phyloP scores from a whole-genome alignment of 2,113 vertebrate genomes.

The Jaculus jaculus region DNA sequence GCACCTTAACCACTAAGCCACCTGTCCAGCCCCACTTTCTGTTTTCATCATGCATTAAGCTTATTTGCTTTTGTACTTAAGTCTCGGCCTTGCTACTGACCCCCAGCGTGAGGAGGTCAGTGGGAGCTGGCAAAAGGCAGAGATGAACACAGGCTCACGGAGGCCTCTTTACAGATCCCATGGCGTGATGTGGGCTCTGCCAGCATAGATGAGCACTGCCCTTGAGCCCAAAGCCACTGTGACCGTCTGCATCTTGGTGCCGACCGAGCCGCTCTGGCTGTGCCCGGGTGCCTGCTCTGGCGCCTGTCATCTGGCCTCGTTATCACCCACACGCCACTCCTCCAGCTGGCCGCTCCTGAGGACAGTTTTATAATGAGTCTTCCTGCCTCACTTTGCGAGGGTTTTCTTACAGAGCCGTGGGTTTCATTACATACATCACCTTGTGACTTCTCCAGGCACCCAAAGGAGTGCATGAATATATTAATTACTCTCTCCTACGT shows the following conservation, averaged over 20 bases:
- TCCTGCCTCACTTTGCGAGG: not conserved
- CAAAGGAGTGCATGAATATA: not conserved
- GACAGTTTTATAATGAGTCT: slow-evolving; percentile 47
- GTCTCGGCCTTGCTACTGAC: accelerated
- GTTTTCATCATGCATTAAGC: too few relatives aligned
- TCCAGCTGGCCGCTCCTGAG: slow-evolving; percentile 44
- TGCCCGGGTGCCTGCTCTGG: not conserved
- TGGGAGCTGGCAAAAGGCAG: not conserved
- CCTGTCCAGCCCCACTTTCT: too few relatives aligned
- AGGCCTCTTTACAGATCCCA: not conserved
- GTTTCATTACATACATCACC: slow-evolving; percentile 36
- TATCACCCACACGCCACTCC: not conserved
- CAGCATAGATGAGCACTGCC: accelerated
- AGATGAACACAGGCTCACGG: too few relatives aligned
- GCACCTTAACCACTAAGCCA: too few relatives aligned
- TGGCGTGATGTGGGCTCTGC: not conserved
- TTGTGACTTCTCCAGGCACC: not conserved
- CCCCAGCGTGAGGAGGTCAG: not conserved
- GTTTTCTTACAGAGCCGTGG: slow-evolving; percentile 17
- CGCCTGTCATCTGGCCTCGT: not conserved
- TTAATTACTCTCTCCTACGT: not conserved
- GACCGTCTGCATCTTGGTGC: not conserved
- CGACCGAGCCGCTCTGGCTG: accelerated
- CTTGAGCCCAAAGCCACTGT: accelerated
- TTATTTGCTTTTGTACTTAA: not conserved